Base-by-base conservation (phyloP, 2,113 vertebrate species). In the Crotophaga sulcirostris region DNA sequence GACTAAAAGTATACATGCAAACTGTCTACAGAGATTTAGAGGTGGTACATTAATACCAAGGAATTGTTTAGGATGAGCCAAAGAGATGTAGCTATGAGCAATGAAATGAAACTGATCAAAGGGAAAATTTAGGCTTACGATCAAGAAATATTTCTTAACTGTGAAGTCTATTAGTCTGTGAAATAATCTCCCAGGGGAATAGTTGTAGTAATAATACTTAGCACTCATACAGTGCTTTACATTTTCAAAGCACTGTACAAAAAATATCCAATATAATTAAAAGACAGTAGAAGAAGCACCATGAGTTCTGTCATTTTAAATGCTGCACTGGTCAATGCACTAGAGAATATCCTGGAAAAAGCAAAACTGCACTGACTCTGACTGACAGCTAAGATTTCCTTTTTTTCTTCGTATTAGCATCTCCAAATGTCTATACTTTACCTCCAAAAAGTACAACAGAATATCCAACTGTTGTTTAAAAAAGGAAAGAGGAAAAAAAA, bases 131-230 rank as follows among this genome's bases (percentile, higher is more conserved):
- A 94, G 58, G 33, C 44, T 69, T 87, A 89, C 2, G 6, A 90
- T 81, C 84, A 91, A 85, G 63, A 94, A 84, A 51, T 82, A 91
- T 55, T 94, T 95, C 78, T 81, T 83, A 84, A 90, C 28, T 75
- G 64, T 85, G 74, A 95, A 80, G 58, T 83, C 58, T 92, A 55
- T 87, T 94, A 96, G n/a, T 44, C 73, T 70, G 59, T 77, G 86
- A 90, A 97, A 94, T 87, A 92, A 96, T 67, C 66, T 87, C 38
- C 59, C 28, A 34, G 25, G 23, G 54, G 63, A 87, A 91, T 89
- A 97, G 92, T 2, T 84, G 29, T 36, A 93, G 55, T 26, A 93
- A 81, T 84, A 94, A 81, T 81, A 75, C 68, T 93, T 86, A 94
- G 79, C 60, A 68, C n/a, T 89, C 40, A 36, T 31, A 79, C 4